A percentile compares a stretch with the other conserved stretches of the same genome.
phyloP scores from a whole-genome alignment of 1,140 invertebrate genomes.

The Camponotus floridanus region DNA sequence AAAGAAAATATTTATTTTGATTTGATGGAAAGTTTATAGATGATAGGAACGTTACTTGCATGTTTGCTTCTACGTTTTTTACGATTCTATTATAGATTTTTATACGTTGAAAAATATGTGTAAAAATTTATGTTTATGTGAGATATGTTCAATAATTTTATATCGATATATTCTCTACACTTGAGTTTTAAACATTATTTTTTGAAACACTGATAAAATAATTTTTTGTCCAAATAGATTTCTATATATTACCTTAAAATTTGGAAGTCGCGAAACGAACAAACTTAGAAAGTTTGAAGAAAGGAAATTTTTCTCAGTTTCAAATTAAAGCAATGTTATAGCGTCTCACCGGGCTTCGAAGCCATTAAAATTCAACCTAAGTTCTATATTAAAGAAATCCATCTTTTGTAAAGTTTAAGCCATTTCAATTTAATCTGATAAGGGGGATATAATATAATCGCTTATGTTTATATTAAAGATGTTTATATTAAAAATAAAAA shows the following conservation, averaged over 20 bases:
- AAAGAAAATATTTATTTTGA: not conserved
- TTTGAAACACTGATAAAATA: not conserved
- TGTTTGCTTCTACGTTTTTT: too few relatives aligned
- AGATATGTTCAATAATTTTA: not conserved
- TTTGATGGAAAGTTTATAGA: not conserved
- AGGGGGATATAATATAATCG: not conserved
- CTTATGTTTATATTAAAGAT: not conserved
- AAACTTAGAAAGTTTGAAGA: constrained; percentile 21
- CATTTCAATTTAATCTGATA: not conserved
- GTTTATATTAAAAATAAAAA: not conserved
- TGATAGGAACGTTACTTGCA: too few relatives aligned
- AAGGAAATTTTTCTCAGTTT: constrained; percentile 7
- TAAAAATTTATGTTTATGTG: not conserved
- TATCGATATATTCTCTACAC: not conserved
- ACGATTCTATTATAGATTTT: too few relatives aligned
- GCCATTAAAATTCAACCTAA: constrained; percentile 37
- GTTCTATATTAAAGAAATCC: not conserved
- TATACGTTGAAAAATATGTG: not conserved
- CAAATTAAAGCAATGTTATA: constrained; percentile 7
- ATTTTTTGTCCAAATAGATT: constrained; percentile 14
- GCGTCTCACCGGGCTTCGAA: not conserved
- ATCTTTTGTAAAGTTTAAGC: not conserved
- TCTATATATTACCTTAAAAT: constrained; percentile 22
- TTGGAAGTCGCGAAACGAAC: not conserved
- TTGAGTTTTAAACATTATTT: not conserved